Conservation (phyloP, 2,888 invertebrate genomes). For the Chrysina gloriosa region DNA sequence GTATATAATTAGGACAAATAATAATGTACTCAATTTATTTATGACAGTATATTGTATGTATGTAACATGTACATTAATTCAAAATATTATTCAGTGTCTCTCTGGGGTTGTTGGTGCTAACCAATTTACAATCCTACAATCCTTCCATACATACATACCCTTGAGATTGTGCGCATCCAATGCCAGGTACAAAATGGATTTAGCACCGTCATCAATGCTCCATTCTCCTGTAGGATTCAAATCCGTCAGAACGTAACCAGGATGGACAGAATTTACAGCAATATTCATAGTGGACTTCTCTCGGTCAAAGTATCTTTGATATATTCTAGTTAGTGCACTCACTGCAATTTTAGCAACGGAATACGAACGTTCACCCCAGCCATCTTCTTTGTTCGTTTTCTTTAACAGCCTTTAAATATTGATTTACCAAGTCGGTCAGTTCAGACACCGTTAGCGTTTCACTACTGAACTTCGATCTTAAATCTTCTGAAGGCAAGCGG, state of each 20-base stretch:
- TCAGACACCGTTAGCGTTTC: constrained; percentile 71
- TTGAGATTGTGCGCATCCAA: constrained; percentile 69
- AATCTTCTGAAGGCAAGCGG: constrained; percentile 69
- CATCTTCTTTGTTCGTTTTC: constrained; percentile 31
- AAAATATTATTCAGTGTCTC: constrained; percentile 8
- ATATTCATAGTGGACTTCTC: constrained; percentile 69
- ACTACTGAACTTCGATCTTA: constrained; percentile 69
- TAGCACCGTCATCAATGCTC: constrained; percentile 69
- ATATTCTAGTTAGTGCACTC: constrained; percentile 72
- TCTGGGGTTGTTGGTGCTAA: constrained; percentile 28
- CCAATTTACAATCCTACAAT: constrained; percentile 71
- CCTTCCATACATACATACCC: constrained; percentile 74
- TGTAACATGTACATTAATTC: background rate
- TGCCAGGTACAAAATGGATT: constrained; percentile 72
- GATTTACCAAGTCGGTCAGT: constrained; percentile 71
- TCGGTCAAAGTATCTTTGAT: constrained; percentile 70
- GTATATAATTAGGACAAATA: no score
- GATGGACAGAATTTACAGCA: constrained; percentile 77
- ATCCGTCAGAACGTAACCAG: constrained; percentile 82
- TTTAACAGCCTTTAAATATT: constrained; percentile 73
- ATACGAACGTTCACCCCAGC: constrained; percentile 63
- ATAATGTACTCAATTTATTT: no score
- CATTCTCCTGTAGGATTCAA: constrained; percentile 72
- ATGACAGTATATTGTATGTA: no score
- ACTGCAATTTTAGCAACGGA: constrained; percentile 80